Evolutionary conservation across 2,888 invertebrate species (phyloP).

Genomic region (Eurytoma adleriae): DNA sequence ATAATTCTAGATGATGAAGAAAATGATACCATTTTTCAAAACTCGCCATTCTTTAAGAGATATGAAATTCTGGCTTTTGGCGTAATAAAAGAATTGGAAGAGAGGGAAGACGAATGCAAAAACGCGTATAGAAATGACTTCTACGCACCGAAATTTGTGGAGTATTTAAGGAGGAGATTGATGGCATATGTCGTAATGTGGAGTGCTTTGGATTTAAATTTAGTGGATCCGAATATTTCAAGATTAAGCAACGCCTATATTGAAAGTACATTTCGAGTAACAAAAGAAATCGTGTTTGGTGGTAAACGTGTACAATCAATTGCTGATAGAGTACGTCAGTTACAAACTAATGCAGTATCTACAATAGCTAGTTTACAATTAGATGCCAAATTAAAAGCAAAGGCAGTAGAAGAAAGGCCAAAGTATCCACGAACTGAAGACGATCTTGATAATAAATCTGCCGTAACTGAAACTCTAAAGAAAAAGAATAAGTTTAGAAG

Average conservation of each 20-base stretch:
- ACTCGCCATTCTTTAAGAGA: constrained; percentile 10
- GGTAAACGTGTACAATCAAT: not conserved
- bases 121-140: constrained; percentile 14
- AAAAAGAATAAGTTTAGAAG: not conserved
- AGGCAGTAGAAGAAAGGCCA: not conserved
- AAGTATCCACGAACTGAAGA: not conserved
- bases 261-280: constrained; percentile 41
- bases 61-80: not conserved
- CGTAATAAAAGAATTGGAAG: not conserved
- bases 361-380: not conserved
- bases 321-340: constrained; percentile 5
- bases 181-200: constrained; percentile 58
- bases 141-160: constrained; percentile 54
- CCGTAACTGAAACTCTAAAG: no score
- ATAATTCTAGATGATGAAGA: not conserved
- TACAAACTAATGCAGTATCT: not conserved
- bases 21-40: not conserved
- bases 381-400: constrained; percentile 29
- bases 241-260: constrained; percentile 58
- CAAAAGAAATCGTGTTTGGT: constrained; percentile 11
- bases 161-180: constrained; percentile 51
- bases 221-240: constrained; percentile 50
- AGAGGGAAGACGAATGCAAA: not conserved
- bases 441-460: not conserved
- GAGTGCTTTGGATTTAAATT: constrained; percentile 52